phyloP scores from a whole-genome alignment of 2,113 vertebrate genomes.

The Callithrix jacchus region DNA sequence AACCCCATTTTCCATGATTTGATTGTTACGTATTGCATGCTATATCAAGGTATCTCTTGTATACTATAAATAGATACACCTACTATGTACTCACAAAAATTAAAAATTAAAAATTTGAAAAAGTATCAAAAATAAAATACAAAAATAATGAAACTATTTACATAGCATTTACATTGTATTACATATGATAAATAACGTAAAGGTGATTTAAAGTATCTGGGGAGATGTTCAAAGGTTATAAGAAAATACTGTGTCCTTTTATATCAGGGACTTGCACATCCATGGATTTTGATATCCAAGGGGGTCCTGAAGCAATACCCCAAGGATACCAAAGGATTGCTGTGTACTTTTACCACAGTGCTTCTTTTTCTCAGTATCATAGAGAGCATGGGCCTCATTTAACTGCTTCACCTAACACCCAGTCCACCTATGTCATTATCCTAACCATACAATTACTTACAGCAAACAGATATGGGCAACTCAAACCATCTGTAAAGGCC shows the following conservation, averaged over 20 bases:
- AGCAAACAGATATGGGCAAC: background rate
- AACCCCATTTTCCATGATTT: no score
- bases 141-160: background rate
- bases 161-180: background rate
- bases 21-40: no score
- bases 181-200: background rate
- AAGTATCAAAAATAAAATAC: background rate
- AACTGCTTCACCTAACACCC: background rate
- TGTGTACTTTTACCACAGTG: background rate
- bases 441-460: background rate
- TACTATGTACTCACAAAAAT: no score
- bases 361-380: background rate
- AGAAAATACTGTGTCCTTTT: background rate
- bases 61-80: no score
- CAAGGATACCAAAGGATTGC: background rate
- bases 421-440: background rate
- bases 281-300: background rate
- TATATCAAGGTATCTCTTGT: no score
- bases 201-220: background rate
- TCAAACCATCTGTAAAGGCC: slow-evolving; percentile 12
- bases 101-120: background rate
- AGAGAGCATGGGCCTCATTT: background rate
- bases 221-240: background rate
- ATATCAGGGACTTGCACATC: background rate
- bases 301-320: background rate